Conservation (phyloP, 2,113 vertebrate genomes). For the Ariopsis seemanni region DNA sequence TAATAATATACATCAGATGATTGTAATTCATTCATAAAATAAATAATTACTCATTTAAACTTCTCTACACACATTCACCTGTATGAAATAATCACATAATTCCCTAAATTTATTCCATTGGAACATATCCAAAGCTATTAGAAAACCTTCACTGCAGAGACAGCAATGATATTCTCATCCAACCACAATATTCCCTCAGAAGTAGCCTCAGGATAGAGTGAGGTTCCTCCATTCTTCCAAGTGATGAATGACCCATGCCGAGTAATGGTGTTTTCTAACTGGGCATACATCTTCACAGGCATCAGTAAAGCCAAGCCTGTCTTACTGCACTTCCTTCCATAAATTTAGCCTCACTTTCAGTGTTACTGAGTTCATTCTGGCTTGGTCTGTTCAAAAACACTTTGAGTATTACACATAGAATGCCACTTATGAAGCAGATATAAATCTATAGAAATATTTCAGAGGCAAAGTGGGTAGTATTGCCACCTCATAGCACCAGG, state of each 20-base stretch:
- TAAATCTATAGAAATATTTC: background rate
- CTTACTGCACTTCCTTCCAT: conserved; percentile 60
- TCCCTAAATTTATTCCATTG: conserved; percentile 46
- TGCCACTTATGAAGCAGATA: background rate
- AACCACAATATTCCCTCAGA: conserved; percentile 63
- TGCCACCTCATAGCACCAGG: background rate
- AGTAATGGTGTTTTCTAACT: conserved; percentile 61
- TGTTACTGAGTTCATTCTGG: conserved; percentile 61
- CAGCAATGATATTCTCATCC: conserved; percentile 52
- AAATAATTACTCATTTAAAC: background rate
- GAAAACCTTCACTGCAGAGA: conserved; percentile 30
- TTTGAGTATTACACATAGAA: conserved; percentile 30
- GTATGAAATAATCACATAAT: background rate
- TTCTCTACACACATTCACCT: background rate
- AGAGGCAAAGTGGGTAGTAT: background rate
- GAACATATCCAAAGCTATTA: conserved; percentile 47
- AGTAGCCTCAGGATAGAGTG: conserved; percentile 60
- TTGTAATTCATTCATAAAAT: background rate
- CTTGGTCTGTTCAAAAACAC: conserved; percentile 40
- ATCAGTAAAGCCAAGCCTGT: conserved; percentile 55
- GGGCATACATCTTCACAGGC: conserved; percentile 56
- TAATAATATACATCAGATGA: background rate
- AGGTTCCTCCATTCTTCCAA: conserved; percentile 48
- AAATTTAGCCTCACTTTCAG: conserved; percentile 62
- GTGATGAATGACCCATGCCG: conserved; percentile 59